Evolutionary conservation across 2,113 vertebrate species (phyloP).

Genomic region (Calypte anna): DNA sequence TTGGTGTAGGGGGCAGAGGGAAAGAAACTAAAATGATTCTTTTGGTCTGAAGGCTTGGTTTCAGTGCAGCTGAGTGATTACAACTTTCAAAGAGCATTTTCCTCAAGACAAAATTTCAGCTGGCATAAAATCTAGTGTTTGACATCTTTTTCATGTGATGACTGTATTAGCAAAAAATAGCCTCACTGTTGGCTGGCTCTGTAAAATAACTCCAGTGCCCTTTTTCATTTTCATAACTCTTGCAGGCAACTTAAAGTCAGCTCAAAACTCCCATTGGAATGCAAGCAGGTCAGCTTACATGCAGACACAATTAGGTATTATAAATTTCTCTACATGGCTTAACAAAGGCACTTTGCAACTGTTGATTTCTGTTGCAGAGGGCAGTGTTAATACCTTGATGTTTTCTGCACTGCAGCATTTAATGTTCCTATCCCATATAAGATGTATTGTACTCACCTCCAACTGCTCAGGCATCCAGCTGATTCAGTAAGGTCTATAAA

Average conservation of each 20-base stretch:
- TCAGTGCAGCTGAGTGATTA: not conserved
- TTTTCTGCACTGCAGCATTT: not conserved
- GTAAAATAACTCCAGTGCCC: conserved; percentile 10
- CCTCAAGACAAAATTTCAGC: conserved; percentile 18
- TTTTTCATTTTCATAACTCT: not conserved
- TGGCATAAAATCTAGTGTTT: conserved; percentile 54
- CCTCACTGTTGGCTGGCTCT: conserved; percentile 36
- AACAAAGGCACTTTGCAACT: not conserved
- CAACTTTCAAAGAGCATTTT: conserved; percentile 49
- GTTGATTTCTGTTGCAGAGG: not conserved
- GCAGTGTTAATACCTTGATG: not conserved
- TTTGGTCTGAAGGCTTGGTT: conserved; percentile 14
- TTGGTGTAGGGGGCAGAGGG: not conserved
- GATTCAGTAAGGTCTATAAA: fast-evolving
- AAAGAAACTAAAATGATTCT: not conserved
- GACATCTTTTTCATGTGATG: conserved; percentile 36
- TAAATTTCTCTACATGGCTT: not conserved
- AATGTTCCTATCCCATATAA: not conserved
- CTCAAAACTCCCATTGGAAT: conserved; percentile 9
- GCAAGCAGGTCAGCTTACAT: conserved; percentile 31
- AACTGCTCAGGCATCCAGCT: not conserved
- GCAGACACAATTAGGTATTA: not conserved
- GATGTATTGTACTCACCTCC: fast-evolving
- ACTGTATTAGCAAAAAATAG: conserved; percentile 44
- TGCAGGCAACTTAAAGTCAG: not conserved